Base-by-base conservation (phyloP, 2,797 vertebrate genomes). In the Cichlasoma orientale region DNA sequence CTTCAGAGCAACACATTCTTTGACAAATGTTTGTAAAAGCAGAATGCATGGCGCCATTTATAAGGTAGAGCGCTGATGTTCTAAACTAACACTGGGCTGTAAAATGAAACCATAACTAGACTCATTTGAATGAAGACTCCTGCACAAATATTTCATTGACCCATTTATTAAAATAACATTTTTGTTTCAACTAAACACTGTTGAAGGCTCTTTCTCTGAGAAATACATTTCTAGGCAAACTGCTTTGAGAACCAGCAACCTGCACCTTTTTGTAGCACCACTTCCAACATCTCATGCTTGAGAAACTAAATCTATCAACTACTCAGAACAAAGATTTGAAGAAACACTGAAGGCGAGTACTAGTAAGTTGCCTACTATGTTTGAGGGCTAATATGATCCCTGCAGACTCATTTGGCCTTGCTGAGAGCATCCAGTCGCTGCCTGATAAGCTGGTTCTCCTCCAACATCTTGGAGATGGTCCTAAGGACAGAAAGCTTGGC, bases 391-490 rank as follows among this genome's bases (percentile, higher is more conserved):
- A 25, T 74, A 38, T 56, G 54, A 38, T 38, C 11, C 58, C 9
- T 54, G 25, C 50, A 29, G 66, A 74, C 57, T 85, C 72, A 72
- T 23, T 18, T 57, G 72, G 50, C 41, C 74, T 92, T 89, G 56
- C 41, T 86, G 82, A 93, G 90, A 77, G 86, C 44, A 52, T 79
- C 14, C 73, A 97, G 90, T 78, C 96, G 95, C 74, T 81, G 87
- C 93, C 97, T 95, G 56, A 97, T 96, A 2, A 86, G 81, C 83
- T 91, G 92, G 92, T 98, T 99, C 95, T 98, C 97, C 86, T 96
- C 91, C 72, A 97, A 85, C 97, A 97, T 97, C 94, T 86, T 97
- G 80, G 94, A 94, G 89, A 98, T 97, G 74, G 96, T 95, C 92
- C 93, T 95, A 82, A 94, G 90, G 41, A 97, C 97, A 3, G 85